Evolutionary conservation across 1,140 invertebrate genomes (phyloP), one percentile per base, ranked within the genome.

Genomic region (Polyergus mexicanus): DNA sequence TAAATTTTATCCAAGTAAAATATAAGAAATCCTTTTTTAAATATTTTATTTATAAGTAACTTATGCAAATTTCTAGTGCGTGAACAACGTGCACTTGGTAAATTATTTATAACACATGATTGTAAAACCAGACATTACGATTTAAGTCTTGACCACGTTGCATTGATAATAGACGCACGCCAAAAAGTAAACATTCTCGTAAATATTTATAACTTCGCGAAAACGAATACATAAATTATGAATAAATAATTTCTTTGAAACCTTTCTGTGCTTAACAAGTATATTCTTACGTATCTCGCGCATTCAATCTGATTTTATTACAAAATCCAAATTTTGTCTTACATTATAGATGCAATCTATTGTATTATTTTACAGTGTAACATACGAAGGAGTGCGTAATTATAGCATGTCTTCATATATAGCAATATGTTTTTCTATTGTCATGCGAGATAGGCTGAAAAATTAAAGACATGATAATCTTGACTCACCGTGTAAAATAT

Each of bases 191-290:
- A 58, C 22, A 71, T 5, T 1, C 38, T 44, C 38, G 5, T 81
- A 71, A 81, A 81, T 58, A 72, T 83, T 80, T 69, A 69, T 19
- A 58, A 32, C 6, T 60, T 62, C 54, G 13, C 25, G 8, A 19
- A 83, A 83, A 13, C 28, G 13, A 22, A 51, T 8, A 19, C 25
- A 38, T 74, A 56, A 60, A 74, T 83, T 60, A 74, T 83, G 8
- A 83, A 72, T 58, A 25, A 60, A 81, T 68, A 28, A 62, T 60
- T 74, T 38, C 16, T 83, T 22, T 62, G 4, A 74, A 22, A n/a
- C 19, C 8, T 68, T 2, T 13, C 3, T 16, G 19, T 28, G 6
- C 35, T 8, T 41, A 44, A 38, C 6, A 62, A 74, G 41, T 58
- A 16, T 11, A n/a, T 54, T n/a, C 32, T 72, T 56, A 35, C n/a